Conservation (phyloP, 2,888 invertebrate species). For the Sylvicola cinctus region DNA sequence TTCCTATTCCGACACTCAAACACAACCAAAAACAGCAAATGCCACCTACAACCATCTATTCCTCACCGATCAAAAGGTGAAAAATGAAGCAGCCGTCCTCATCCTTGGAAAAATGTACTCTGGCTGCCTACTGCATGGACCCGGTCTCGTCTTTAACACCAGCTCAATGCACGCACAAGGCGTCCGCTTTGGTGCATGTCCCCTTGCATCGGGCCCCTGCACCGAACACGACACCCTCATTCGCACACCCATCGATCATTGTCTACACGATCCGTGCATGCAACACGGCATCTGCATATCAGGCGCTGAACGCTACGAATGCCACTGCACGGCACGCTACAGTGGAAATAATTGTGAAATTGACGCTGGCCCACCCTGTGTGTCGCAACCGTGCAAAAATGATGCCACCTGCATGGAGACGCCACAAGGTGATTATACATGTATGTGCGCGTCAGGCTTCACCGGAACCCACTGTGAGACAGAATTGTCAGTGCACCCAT, state of each 20-base stretch:
- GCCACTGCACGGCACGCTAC: conserved; percentile 66
- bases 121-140: conserved; percentile 71
- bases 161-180: conserved; percentile 40
- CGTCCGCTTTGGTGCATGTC: conserved; percentile 56
- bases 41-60: conserved; percentile 57
- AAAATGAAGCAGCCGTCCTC: conserved; percentile 49
- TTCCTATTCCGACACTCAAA: too few species aligned
- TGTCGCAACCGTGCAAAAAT: conserved; percentile 48
- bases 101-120: conserved; percentile 62
- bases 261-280: conserved; percentile 64
- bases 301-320: conserved; percentile 57
- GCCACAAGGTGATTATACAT: conserved; percentile 45
- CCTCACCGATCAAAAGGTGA: conserved; percentile 46
- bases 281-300: conserved; percentile 62
- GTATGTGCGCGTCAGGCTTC: conserved; percentile 44
- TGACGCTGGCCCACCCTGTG: conserved; percentile 56
- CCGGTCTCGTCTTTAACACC: conserved; percentile 58
- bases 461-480: conserved; percentile 52
- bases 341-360: conserved; percentile 74
- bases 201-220: conserved; percentile 52
- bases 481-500: conserved; percentile 43
- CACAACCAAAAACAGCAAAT: conserved; percentile 47
- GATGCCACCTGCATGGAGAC: conserved; percentile 51
- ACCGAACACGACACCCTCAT: conserved; percentile 29
- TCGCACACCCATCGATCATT: conserved; percentile 41